These are phyloP conservation scores for Falco berigora DNA, from an alignment of 2,797 vertebrate species.

Conservation along the genomic window DNA sequence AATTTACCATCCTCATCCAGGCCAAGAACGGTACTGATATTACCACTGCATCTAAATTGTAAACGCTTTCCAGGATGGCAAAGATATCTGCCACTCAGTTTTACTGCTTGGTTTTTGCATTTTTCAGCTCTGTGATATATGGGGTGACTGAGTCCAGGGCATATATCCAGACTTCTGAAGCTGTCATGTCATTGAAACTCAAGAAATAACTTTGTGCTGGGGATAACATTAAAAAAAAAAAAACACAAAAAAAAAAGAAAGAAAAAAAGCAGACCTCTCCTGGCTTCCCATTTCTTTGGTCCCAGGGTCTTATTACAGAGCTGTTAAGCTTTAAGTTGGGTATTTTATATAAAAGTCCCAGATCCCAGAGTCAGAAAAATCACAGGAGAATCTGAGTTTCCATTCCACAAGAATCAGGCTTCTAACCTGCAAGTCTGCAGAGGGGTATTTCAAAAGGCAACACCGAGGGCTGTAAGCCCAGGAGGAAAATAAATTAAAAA, in stretches of 20 bases:
- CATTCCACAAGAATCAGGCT: background rate
- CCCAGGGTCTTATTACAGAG: background rate
- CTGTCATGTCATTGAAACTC: background rate
- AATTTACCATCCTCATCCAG: background rate
- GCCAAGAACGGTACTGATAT: background rate
- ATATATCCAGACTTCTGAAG: background rate
- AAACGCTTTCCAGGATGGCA: background rate
- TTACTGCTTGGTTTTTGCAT: background rate
- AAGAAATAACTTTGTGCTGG: background rate
- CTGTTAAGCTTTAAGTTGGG: background rate
- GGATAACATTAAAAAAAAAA: background rate
- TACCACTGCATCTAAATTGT: background rate
- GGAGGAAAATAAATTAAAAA: too few relatives aligned
- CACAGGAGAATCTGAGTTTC: background rate
- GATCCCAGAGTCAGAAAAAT: background rate
- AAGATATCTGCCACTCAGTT: background rate
- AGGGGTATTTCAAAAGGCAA: background rate
- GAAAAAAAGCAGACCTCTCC: background rate
- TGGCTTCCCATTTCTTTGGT: background rate
- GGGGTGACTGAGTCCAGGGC: background rate
- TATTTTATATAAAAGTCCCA: background rate
- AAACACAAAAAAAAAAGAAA: background rate
- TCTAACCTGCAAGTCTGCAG: background rate
- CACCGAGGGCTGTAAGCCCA: background rate
- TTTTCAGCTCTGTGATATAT: background rate